Base-by-base conservation (phyloP, 2,797 vertebrate genomes). In the Zenarchopterus dispar region DNA sequence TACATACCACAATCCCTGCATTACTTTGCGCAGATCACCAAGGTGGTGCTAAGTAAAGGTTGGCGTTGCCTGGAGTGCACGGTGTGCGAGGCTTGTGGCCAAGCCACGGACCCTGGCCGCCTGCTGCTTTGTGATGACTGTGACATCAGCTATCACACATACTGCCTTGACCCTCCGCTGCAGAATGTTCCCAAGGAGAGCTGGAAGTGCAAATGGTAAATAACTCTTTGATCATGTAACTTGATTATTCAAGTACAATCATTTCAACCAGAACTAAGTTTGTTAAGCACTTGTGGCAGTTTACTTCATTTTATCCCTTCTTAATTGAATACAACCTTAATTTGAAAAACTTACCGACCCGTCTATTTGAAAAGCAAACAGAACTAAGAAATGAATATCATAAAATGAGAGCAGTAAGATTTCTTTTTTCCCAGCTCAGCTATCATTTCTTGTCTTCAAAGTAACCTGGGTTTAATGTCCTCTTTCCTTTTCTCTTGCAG, bases 111-210 rank as follows among this genome's bases (percentile, higher is more conserved):
- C 77, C 98, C 98, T 0, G 97, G 97, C 13, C 93, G 97, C 6
- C 91, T 99, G 73, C 94, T 99, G 15, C 93, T 99, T 60, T 99
- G 98, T 19, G 98, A 99, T 0, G 96, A 99, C 87, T 99, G 98
- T 70, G 98, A 99, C 92, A 99, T 99, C 90, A 99, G 98, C 82
- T 99, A 99, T 78, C 98, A 99, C 90, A 99, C 98, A 0, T 99
- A 99, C 91, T 99, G 98, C 93, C 89, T 99, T 47, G 95, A 98
- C 81, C 98, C 98, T 0, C 98, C 98, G 0, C 86, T 99, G 89
- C 98, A 99, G 91, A 99, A 97, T 0, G 97, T 99, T 16, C 98
- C 98, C 8, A 99, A 98, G 83, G 98, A 97, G 63, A 96, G 97
- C 91, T 99, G 98, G 98, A 99, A 99, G 87, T 99, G 98, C 93